Evolutionary conservation across 2,797 vertebrate genomes (phyloP).

Genomic region (Crocidura indochinensis): DNA sequence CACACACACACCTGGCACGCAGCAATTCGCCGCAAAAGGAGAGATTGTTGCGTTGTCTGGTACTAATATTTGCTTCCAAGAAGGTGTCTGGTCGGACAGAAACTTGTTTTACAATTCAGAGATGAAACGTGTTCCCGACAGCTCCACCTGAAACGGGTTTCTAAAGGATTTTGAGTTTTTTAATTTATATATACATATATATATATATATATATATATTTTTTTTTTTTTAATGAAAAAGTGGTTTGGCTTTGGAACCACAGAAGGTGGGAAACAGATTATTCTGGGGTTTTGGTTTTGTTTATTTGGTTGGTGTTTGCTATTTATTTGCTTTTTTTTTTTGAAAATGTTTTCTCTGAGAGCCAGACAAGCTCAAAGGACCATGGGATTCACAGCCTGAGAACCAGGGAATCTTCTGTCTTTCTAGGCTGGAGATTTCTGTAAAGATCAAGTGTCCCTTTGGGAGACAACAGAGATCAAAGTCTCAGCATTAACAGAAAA

Average conservation of each 20-base stretch:
- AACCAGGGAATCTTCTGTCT: neutral
- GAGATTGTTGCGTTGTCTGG: no score
- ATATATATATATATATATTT: neutral
- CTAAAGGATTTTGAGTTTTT: neutral
- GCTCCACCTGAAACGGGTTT: neutral
- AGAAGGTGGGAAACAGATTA: constrained; percentile 4
- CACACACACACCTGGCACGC: no score
- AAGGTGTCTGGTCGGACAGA: neutral
- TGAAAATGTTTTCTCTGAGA: neutral
- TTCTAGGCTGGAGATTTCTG: fast-evolving
- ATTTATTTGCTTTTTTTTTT: neutral
- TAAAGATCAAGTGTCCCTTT: neutral
- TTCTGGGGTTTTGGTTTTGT: neutral
- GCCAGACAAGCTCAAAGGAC: neutral
- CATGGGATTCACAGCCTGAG: fast-evolving
- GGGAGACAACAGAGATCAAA: neutral
- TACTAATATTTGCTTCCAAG: neutral
- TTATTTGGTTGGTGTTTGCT: neutral
- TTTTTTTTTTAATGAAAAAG: neutral
- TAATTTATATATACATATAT: neutral
- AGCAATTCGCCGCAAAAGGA: no score
- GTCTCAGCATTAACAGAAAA: neutral
- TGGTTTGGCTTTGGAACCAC: constrained; percentile 11
- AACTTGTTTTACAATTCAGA: neutral
- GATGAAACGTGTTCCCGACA: neutral